These are phyloP conservation scores for Chrysochloris asiatica DNA, from an alignment of 2,113 vertebrate genomes.

Conservation along the genomic window DNA sequence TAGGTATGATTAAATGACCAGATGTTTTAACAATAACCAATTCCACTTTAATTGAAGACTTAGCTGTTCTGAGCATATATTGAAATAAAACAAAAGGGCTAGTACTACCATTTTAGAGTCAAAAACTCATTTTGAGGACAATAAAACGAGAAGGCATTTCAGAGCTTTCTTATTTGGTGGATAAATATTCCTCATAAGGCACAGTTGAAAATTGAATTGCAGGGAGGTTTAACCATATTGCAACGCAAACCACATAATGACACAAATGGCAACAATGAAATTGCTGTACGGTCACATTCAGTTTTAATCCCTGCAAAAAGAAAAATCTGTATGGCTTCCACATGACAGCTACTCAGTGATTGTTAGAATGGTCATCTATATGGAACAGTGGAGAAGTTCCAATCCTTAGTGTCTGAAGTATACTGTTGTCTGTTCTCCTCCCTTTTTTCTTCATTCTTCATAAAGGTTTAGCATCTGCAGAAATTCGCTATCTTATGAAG, in stretches of 20 bases:
- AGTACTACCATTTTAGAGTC: not conserved
- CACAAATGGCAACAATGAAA: conserved; percentile 19
- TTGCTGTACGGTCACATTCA: not conserved
- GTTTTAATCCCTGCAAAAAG: conserved; percentile 47
- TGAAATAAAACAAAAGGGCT: not conserved
- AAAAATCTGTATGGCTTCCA: conserved; percentile 30
- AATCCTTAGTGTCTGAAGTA: not conserved
- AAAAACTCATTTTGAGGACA: too few relatives aligned
- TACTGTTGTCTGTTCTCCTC: not conserved
- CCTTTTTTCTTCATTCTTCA: not conserved
- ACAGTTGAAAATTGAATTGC: conserved; percentile 28
- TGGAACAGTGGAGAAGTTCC: not conserved
- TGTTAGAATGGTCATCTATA: not conserved
- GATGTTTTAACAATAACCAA: not conserved
- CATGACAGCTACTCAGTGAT: not conserved
- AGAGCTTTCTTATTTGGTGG: not conserved
- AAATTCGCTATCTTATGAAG: not conserved
- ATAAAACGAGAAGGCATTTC: conserved; percentile 2
- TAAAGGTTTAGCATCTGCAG: not conserved
- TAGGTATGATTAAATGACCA: not conserved
- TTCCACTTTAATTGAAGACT: not conserved
- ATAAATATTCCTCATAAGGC: not conserved
- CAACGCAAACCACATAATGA: conserved; percentile 17
- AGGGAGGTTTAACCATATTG: conserved; percentile 2
- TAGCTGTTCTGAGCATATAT: not conserved